Percentiles rank a stretch among this genome's conserved stretches.
Conservation (phyloP, 2,888 invertebrate species). For the Hypolimnas misippus region DNA sequence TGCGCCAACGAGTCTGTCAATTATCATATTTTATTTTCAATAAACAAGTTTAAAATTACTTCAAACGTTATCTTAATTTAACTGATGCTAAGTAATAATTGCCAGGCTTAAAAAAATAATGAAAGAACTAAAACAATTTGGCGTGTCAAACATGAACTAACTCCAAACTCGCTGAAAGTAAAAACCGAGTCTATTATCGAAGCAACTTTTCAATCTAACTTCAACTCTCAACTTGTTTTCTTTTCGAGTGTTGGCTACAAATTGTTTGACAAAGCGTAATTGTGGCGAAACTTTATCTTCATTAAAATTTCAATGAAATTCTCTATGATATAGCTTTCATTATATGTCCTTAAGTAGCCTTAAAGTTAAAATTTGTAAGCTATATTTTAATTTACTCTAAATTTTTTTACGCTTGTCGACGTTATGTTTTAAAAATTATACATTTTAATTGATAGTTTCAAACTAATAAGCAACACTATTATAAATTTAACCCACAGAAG, state of each 20-base stretch:
- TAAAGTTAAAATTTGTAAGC: no score
- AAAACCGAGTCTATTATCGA: conserved; percentile 23
- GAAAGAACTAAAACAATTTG: background rate
- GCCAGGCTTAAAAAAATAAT: background rate
- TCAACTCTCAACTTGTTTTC: conserved; percentile 35
- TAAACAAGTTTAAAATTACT: no score
- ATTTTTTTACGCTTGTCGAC: no score
- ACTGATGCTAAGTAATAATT: no score
- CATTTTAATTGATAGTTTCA: no score
- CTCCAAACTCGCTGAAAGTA: conserved; percentile 17
- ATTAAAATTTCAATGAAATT: background rate
- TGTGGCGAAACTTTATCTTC: background rate
- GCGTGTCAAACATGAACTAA: conserved; percentile 6
- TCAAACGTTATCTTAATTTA: no score
- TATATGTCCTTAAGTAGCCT: background rate
- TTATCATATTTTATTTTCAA: no score
- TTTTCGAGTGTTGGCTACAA: conserved; percentile 25
- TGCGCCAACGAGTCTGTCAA: no score
- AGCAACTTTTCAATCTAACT: conserved; percentile 44
- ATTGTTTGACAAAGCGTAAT: conserved; percentile 19
- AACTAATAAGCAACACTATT: no score
- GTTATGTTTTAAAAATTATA: no score
- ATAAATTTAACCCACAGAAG: no score
- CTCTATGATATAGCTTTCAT: background rate
- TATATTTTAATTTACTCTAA: no score